Percentiles rank a stretch among this genome's conserved stretches.
These are phyloP conservation scores for Peromyscus aztecus DNA, from an alignment of 2,797 vertebrate genomes.

Conservation along the genomic window DNA sequence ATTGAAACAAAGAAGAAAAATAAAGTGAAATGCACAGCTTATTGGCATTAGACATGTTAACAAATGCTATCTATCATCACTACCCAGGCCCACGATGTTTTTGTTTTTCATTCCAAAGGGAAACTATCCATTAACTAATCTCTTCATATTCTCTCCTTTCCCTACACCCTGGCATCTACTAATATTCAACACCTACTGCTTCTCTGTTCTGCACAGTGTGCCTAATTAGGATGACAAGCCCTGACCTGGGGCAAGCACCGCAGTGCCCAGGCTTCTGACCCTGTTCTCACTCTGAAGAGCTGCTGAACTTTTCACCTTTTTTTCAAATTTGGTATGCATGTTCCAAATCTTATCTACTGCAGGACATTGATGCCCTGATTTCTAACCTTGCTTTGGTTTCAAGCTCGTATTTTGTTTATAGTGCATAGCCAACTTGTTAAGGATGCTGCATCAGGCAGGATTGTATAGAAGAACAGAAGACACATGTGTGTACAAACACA, in stretches of 20 bases:
- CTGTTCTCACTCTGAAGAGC: background rate
- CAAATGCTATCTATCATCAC: background rate
- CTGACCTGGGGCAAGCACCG: background rate
- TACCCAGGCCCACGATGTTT: background rate
- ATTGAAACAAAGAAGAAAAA: background rate
- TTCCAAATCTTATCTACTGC: background rate
- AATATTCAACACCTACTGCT: background rate
- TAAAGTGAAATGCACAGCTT: background rate
- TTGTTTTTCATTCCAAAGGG: background rate
- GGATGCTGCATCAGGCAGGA: background rate
- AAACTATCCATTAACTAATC: background rate
- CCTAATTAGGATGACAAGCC: background rate
- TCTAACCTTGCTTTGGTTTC: constrained; percentile 33
- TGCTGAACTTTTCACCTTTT: background rate
- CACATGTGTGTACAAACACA: background rate
- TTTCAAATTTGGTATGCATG: background rate
- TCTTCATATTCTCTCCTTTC: background rate
- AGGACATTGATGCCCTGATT: background rate
- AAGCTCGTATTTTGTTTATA: background rate
- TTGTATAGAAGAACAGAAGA: background rate
- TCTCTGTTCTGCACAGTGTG: background rate
- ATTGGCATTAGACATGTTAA: background rate
- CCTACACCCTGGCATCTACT: background rate
- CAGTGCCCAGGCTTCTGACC: background rate
- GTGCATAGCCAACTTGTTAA: background rate